A percentile compares a stretch with the other conserved stretches of the same genome.
Conservation (phyloP, 2,888 invertebrate genomes). For the Stenoptilia bipunctidactyla region DNA sequence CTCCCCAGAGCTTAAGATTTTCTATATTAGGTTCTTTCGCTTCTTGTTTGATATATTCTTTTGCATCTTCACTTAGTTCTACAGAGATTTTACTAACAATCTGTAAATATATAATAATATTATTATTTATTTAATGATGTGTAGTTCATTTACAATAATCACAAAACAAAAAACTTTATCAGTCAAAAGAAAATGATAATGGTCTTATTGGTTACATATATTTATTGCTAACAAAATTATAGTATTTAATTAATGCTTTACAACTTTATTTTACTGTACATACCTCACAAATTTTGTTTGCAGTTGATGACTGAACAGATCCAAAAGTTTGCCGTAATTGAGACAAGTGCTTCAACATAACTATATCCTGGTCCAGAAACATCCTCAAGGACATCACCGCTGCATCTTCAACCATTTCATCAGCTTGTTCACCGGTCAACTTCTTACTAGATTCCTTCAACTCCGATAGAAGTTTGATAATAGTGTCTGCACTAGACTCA, state of each 20-base stretch:
- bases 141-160: no score
- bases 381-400: conserved; percentile 71
- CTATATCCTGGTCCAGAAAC: conserved; percentile 71
- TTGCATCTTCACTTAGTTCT: conserved; percentile 55
- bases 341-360: conserved; percentile 70
- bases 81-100: conserved; percentile 56
- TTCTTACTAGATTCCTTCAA: conserved; percentile 41
- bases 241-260: not conserved
- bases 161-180: no score
- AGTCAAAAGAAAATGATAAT: no score
- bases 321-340: conserved; percentile 74
- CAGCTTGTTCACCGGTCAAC: conserved; percentile 67
- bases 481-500: conserved; percentile 31
- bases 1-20: conserved; percentile 53
- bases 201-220: no score
- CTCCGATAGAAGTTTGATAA: conserved; percentile 36
- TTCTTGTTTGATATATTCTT: conserved; percentile 50
- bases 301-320: conserved; percentile 57
- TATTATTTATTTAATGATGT: no score
- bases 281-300: conserved; percentile 72
- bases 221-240: not conserved
- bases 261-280: conserved; percentile 5
- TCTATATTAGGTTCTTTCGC: conserved; percentile 33
- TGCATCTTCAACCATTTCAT: conserved; percentile 74
- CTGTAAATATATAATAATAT: conserved; percentile 31